A percentile compares a stretch with the other conserved stretches of the same genome.
Conservation (phyloP, 2,797 vertebrate genomes). For the Chromobotia macracanthus region DNA sequence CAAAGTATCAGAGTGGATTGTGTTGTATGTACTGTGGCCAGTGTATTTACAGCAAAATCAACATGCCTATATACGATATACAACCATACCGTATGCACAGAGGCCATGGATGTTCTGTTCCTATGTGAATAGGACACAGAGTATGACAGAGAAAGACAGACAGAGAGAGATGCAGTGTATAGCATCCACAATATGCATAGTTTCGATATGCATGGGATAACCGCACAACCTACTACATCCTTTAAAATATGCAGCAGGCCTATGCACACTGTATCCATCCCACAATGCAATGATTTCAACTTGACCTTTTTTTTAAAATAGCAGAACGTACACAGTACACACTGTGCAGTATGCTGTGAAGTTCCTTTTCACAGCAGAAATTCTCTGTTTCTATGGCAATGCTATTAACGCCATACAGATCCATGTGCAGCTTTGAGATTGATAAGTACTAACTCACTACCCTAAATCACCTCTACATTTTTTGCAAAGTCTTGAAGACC, state of each 20-base stretch:
- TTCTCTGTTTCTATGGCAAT: no score
- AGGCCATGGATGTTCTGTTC: background rate
- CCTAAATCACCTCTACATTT: no score
- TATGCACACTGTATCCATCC: background rate
- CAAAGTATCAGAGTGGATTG: conserved; percentile 16
- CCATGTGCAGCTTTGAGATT: no score
- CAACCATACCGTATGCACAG: background rate
- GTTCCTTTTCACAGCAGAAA: no score
- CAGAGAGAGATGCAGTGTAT: background rate
- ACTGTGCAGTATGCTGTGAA: no score
- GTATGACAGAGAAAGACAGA: background rate
- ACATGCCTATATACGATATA: conserved; percentile 33
- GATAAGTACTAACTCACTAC: no score
- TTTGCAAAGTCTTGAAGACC: no score
- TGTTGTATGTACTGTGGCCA: conserved; percentile 17
- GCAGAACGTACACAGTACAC: no score
- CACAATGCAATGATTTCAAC: background rate
- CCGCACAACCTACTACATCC: background rate
- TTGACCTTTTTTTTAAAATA: background rate
- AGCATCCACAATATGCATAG: no score
- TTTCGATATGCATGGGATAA: no score
- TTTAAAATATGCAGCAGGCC: background rate
- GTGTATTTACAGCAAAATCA: conserved; percentile 52
- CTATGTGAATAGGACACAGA: background rate
- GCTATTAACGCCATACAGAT: no score